Evolutionary conservation across 2,888 invertebrate species (phyloP), one percentile per base, ranked within the genome.

Genomic region (Tineola bisselliella): DNA sequence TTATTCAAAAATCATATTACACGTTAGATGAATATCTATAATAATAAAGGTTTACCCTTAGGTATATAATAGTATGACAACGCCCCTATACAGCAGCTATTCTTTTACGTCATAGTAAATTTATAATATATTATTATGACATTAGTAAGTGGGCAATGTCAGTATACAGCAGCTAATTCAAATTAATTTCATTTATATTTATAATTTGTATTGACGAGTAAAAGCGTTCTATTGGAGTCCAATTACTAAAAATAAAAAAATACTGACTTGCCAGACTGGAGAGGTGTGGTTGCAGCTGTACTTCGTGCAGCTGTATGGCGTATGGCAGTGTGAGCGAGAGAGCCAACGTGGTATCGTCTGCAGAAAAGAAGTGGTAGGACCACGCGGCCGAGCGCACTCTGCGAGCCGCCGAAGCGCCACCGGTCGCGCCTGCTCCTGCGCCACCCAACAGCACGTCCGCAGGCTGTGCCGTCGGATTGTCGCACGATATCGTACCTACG

Each of bases 301-400:
- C 93, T 83, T 97, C 96, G 68, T 94, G 92, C 62, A 98, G 84
- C 66, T 95, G 87, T 69, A 96, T 91, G 13, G 97, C 96, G 74
- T 95, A 96, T 0, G 97, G 97, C 68, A 98, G 84, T 18, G 92
- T 91, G 60, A 98, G 89, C 5, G 93, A 93, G 54, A 98, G 88
- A 76, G 97, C 96, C 0, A 97, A 93, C 84, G 94, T 95, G 44
- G 93, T 93, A 81, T 97, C 86, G 70, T 86, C 96, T 1, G 81
- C 96, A 31, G 95, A 94, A 84, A 95, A 96, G 86, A 96, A 98
- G 86, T 97, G 95, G 83, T 97, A 97, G 31, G 94, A 94, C 97
- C 97, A 98, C n/a, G 96, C 93, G 4, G 97, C 94, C 0, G 95
- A 94, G 63, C 97, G 90, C 18, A 96, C 94, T 44, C 97, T 88